Evolutionary conservation across 1,140 invertebrate species (phyloP).

Genomic region (Ceratosolen fusciceps): DNA sequence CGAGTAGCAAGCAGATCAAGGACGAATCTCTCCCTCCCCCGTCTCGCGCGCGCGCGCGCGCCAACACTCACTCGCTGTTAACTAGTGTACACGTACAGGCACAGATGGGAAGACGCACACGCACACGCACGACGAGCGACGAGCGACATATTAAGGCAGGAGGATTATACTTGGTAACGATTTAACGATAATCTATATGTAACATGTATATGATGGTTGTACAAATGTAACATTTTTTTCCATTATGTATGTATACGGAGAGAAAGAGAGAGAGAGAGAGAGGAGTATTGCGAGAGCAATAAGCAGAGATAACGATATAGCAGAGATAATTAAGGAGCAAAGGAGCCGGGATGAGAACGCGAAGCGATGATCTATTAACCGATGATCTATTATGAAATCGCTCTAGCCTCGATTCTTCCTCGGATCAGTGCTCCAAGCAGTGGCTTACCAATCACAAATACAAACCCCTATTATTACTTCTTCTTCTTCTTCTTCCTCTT

Average conservation of each 20-base stretch:
- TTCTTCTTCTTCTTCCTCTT: too few relatives aligned
- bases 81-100: too few relatives aligned
- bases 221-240: conserved; percentile 72
- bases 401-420: too few relatives aligned
- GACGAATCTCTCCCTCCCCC: conserved; percentile 56
- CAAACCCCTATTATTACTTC: too few relatives aligned
- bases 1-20: too few relatives aligned
- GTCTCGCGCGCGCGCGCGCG: conserved; percentile 57
- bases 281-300: too few relatives aligned
- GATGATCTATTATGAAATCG: too few relatives aligned
- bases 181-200: conserved; percentile 70
- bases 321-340: conserved; percentile 58
- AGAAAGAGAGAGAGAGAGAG: conserved; percentile 54
- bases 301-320: too few relatives aligned
- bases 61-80: conserved; percentile 35
- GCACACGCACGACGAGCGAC: conserved; percentile 33
- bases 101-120: conserved; percentile 21
- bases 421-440: conserved; percentile 59
- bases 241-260: conserved; percentile 66
- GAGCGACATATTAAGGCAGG: too few relatives aligned
- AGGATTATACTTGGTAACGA: conserved; percentile 63
- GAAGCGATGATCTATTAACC: too few relatives aligned
- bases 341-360: conserved; percentile 37
- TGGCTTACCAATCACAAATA: conserved; percentile 66
- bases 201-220: conserved; percentile 71